Evolutionary conservation across 2,888 invertebrate species (phyloP), one percentile per base, ranked within the genome.

Genomic region (Automeris io): DNA sequence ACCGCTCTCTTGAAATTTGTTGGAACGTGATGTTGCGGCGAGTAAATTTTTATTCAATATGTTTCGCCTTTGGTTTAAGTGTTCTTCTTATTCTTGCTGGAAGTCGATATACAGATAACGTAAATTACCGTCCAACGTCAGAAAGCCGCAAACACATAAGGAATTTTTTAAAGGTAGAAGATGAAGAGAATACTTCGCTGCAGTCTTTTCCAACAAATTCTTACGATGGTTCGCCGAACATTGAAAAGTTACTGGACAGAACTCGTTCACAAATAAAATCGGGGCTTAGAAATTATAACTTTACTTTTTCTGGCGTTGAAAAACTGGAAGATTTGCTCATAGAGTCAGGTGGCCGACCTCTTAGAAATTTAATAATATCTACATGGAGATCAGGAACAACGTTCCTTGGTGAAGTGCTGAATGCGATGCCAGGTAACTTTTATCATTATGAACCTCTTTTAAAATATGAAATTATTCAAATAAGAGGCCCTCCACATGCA

Each of bases 361-460:
- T 94, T 40, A 88, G 93, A 47, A 95, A 92, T 70, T 73, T 96
- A 33, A 91, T 96, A 49, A 80, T 95, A 43, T 94, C 95, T n/a
- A 95, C 95, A 8, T 96, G 96, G 95, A 89, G 96, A 52, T 95
- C 95, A 3, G 96, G 96, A 4, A 95, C 96, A 12, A 96, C 96
- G 22, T 96, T 96, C 70, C 87, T 96, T 36, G 96, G 95, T 37
- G 95, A 95, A 62, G 90, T 95, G 29, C 70, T 96, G 33, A 94
- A 94, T 70, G 89, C 95, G 18, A 90, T 95, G 68, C 95, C 96
- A 11, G 95, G 91, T 19, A 96, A 93, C 70, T 96, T 90, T 76
- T 96, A 96, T 79, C 95, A 96, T 70, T 96, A 96, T 67, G 96
- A 97, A 74, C 96, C 96, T 21, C 80, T 96, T 43, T 82, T 95